Base-by-base conservation (phyloP, 2,113 vertebrate species). In the Phyllostomus discolor region DNA sequence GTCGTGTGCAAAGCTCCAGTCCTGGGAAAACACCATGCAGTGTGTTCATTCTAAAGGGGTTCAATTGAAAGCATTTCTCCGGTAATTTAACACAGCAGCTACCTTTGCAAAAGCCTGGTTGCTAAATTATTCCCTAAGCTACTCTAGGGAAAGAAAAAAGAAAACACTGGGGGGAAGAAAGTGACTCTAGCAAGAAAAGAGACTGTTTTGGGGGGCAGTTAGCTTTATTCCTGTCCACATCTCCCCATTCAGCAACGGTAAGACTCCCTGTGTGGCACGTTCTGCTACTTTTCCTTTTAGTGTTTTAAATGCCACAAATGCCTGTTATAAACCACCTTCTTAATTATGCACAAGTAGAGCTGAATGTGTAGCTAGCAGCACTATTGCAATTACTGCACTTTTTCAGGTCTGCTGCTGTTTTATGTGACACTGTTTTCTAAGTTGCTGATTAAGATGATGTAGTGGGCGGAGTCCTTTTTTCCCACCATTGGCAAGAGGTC, bases 381-480 rank as follows among this genome's bases (percentile, higher is more conserved):
- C 92, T 97, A 4, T 93, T 98, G 98, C 98, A 98, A 98, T 98
- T 97, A 97, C 96, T 94, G 96, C 96, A 97, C 92, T 96, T 98
- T 98, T 98, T 98, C 97, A 97, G 97, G 98, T 98, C 90, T 96
- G 97, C 98, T 96, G 97, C 97, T 96, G 92, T 97, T 98, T 98
- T 91, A 97, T 98, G 95, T 98, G 98, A 97, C 97, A 62, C 90
- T 98, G 97, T 97, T 98, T 98, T 98, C 95, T 97, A 97, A 97
- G 97, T 98, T 98, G 97, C 95, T 98, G 98, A 97, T 98, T 98
- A 98, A 97, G 96, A 98, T 98, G 98, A 98, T 98, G 94, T 97
- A 98, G 98, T 95, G 97, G 97, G 97, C 90, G 95, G 97, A 91
- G 38, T 54, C 72, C 54, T 73, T 88, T 59, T 86, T 91, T 72